Percentiles rank a stretch among this genome's conserved stretches.
Evolutionary conservation across 2,797 vertebrate species (phyloP).

Genomic region (Sarcoramphus papa): DNA sequence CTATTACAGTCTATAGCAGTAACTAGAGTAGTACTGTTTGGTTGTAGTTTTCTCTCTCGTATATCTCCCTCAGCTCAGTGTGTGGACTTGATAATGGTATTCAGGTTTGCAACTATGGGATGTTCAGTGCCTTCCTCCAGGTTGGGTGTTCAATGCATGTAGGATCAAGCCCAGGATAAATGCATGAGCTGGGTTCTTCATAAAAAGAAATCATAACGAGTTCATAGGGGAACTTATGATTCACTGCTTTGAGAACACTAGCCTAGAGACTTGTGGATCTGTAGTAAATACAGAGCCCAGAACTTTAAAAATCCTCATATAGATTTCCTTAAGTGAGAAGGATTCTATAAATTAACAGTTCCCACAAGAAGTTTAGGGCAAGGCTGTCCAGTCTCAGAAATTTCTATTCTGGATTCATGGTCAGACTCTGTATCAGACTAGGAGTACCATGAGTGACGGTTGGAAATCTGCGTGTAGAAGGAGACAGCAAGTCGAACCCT

Average conservation of each 20-base stretch:
- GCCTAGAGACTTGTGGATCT: neutral
- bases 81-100: neutral
- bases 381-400: neutral
- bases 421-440: neutral
- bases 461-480: neutral
- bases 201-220: neutral
- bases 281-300: neutral
- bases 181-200: neutral
- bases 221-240: neutral
- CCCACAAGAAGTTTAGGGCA: neutral
- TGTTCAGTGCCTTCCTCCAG: neutral
- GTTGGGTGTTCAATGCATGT: neutral
- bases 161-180: neutral
- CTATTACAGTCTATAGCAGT: neutral
- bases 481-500: neutral
- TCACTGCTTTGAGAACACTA: neutral
- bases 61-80: neutral
- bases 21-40: neutral
- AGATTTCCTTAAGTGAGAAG: neutral
- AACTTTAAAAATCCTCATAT: neutral
- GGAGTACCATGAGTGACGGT: neutral
- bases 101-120: neutral
- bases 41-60: neutral
- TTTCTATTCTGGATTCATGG: neutral
- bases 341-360: neutral